Conservation (phyloP, 2,888 invertebrate species). For the Thelaira solivaga region DNA sequence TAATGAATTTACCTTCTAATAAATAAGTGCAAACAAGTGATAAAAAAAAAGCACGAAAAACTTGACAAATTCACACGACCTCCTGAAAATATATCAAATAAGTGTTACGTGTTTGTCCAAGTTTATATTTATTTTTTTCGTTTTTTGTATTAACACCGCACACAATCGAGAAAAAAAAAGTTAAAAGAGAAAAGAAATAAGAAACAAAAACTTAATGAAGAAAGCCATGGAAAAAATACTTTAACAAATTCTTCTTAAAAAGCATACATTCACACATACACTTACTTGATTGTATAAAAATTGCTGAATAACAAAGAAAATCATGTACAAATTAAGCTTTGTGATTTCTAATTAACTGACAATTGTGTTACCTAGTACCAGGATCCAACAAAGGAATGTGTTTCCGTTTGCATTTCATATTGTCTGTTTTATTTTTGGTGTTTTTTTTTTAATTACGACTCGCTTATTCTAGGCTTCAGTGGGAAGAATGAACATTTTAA, state of each 20-base stretch:
- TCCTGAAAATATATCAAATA: slow-evolving; percentile 49
- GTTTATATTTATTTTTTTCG: background rate
- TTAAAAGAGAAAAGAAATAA: background rate
- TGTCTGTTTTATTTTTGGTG: background rate
- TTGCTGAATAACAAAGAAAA: slow-evolving; percentile 48
- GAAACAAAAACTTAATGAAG: slow-evolving; percentile 20
- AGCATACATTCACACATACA: background rate
- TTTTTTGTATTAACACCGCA: slow-evolving; percentile 1
- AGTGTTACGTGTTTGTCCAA: slow-evolving; percentile 60
- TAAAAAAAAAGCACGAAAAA: background rate
- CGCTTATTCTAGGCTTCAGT: background rate
- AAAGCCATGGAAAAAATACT: slow-evolving; percentile 26
- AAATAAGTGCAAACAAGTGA: background rate
- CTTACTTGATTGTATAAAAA: too few species aligned
- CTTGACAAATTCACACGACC: slow-evolving; percentile 44
- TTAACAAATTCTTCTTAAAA: slow-evolving; percentile 39
- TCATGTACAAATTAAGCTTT: slow-evolving; percentile 72
- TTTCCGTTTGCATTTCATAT: slow-evolving; percentile 46
- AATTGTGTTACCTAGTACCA: slow-evolving; percentile 76
- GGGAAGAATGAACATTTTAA: slow-evolving; percentile 20
- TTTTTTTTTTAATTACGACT: slow-evolving; percentile 4
- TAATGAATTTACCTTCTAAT: slow-evolving; percentile 53
- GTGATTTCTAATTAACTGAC: slow-evolving; percentile 76
- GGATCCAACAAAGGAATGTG: slow-evolving; percentile 70
- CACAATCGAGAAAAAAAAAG: background rate